A percentile compares a stretch with the other conserved stretches of the same genome.
Conservation (phyloP, 2,113 vertebrate genomes). For the Catharus minimus region DNA sequence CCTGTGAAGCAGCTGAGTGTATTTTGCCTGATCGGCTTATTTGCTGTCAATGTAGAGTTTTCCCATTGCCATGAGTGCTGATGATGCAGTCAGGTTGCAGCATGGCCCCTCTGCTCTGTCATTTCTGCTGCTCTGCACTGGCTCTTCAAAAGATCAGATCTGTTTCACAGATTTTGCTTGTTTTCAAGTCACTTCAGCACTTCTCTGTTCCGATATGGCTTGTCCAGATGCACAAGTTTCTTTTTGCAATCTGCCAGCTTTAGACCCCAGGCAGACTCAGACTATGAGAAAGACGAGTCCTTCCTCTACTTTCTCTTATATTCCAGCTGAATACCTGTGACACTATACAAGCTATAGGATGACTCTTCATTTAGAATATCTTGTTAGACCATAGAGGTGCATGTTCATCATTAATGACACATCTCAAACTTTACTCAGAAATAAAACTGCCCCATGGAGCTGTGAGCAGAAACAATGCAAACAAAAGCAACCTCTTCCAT, state of each 20-base stretch:
- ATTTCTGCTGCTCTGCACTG: neutral
- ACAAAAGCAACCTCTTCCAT: neutral
- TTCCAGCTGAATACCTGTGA: neutral
- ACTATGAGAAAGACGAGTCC: neutral
- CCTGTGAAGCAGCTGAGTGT: slow-evolving; percentile 34
- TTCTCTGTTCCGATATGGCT: neutral
- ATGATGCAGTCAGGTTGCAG: neutral
- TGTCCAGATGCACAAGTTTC: neutral
- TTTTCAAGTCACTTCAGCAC: neutral
- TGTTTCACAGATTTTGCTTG: slow-evolving; percentile 1
- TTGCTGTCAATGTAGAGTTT: slow-evolving; percentile 21
- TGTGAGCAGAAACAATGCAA: neutral
- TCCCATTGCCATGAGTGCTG: neutral
- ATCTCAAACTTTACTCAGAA: neutral
- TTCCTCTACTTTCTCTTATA: neutral
- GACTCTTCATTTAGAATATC: neutral
- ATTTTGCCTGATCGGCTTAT: neutral
- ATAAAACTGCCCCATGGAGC: neutral
- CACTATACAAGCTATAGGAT: neutral
- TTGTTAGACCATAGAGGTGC: neutral
- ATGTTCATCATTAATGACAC: neutral
- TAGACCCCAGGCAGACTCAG: neutral
- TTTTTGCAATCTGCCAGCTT: neutral
- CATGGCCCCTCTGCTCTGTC: neutral
- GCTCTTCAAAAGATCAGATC: neutral